Evolutionary conservation across 2,797 vertebrate genomes (phyloP).

Genomic region (Mus spretus): DNA sequence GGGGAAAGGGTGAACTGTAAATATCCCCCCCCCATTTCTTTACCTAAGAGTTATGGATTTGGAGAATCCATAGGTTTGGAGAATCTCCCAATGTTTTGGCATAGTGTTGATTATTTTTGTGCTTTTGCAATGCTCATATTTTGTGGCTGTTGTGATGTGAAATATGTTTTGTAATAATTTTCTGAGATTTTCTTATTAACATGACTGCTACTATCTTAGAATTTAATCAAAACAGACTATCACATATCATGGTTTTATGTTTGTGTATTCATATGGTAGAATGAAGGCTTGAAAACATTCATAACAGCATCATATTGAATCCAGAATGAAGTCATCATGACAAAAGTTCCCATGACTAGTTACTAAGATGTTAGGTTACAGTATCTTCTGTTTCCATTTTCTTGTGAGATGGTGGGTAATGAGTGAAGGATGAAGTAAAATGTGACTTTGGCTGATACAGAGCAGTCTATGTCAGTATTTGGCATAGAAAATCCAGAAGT

Average conservation of each 20-base stretch:
- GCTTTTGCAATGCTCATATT: background rate
- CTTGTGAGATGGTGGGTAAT: background rate
- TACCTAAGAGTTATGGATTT: background rate
- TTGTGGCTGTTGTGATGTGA: constrained; percentile 21
- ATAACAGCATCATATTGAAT: background rate
- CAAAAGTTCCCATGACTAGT: background rate
- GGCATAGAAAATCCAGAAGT: constrained; percentile 30
- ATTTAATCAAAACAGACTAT: constrained; percentile 9
- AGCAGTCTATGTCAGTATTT: background rate
- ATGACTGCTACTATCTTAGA: background rate
- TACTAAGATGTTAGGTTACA: background rate
- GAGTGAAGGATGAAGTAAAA: constrained; percentile 24
- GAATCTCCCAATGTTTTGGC: background rate
- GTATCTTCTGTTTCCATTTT: constrained; percentile 46
- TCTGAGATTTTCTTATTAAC: background rate
- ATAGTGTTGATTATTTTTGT: background rate
- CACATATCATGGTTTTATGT: constrained; percentile 4
- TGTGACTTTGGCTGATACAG: constrained; percentile 56
- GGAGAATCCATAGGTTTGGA: background rate
- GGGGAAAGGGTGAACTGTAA: background rate
- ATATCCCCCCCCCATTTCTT: background rate
- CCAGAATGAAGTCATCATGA: background rate
- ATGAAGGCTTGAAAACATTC: background rate
- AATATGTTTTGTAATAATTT: background rate
- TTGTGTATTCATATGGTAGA: background rate